Percentiles rank a stretch among this genome's conserved stretches.
Conservation (phyloP, 1,140 invertebrate genomes). For the Amyelois transitella region DNA sequence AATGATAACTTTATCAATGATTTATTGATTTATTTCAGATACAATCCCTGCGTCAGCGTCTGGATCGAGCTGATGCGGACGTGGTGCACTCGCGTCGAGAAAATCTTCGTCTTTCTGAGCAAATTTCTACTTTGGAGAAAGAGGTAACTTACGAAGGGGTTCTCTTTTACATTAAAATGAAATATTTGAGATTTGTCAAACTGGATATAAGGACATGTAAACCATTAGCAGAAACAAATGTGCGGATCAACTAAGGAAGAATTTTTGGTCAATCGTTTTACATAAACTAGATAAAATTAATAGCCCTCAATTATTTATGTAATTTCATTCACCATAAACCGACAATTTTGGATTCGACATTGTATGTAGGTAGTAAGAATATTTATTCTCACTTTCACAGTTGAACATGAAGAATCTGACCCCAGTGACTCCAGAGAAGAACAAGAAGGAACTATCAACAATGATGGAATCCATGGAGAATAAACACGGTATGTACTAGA, state of each 20-base stretch:
- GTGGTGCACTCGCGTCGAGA: constrained; percentile 84
- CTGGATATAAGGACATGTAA: no score
- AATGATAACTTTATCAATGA: no score
- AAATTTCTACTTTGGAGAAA: constrained; percentile 84
- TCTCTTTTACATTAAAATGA: background rate
- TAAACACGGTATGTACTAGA: constrained; percentile 82
- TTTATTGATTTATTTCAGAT: constrained; percentile 63
- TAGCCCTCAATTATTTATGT: no score
- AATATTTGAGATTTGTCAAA: no score
- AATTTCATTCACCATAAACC: no score
- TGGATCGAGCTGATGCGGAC: constrained; percentile 86
- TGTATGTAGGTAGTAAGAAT: background rate
- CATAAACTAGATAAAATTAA: no score
- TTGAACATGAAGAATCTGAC: constrained; percentile 62
- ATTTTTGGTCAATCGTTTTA: no score
- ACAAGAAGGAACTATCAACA: constrained; percentile 78
- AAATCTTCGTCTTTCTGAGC: constrained; percentile 83
- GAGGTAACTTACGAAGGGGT: constrained; percentile 73
- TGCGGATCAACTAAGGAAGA: no score
- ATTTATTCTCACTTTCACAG: constrained; percentile 26
- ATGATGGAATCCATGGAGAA: constrained; percentile 85
- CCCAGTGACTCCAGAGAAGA: constrained; percentile 73
- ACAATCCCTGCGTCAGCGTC: constrained; percentile 82
- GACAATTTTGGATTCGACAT: no score
- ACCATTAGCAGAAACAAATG: no score